Conservation (phyloP, 2,797 vertebrate genomes). For the Acanthornis magna region DNA sequence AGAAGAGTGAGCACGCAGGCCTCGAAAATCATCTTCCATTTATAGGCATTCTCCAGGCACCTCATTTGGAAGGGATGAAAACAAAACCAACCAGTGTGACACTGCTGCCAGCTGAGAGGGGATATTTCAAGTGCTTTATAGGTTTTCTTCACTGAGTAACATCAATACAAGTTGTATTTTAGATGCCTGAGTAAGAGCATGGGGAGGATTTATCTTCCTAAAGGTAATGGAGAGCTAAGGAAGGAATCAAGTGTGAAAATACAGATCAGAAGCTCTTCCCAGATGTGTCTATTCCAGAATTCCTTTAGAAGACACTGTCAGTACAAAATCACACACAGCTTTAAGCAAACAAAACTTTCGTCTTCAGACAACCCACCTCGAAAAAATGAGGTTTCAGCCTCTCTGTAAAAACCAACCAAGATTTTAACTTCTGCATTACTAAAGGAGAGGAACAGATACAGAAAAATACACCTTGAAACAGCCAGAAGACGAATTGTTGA, state of each 20-base stretch:
- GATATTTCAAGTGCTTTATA: neutral
- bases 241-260: neutral
- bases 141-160: neutral
- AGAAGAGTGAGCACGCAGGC: neutral
- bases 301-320: neutral
- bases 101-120: neutral
- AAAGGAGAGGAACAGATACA: neutral
- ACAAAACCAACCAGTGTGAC: conserved; percentile 1
- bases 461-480: neutral
- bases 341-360: neutral
- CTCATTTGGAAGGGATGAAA: conserved; percentile 31
- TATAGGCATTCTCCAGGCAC: conserved; percentile 37
- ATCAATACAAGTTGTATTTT: neutral
- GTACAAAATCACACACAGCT: neutral
- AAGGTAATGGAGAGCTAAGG: neutral
- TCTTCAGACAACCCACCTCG: neutral
- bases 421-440: neutral
- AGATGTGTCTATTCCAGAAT: neutral
- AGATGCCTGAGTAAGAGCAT: neutral
- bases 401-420: neutral
- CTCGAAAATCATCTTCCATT: conserved; percentile 29
- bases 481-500: neutral
- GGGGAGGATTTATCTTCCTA: neutral
- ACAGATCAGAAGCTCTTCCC: neutral
- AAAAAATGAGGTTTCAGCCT: neutral